These are phyloP conservation scores for Syngnathoides biaculeatus DNA, from an alignment of 2,113 vertebrate genomes.

Conservation along the genomic window DNA sequence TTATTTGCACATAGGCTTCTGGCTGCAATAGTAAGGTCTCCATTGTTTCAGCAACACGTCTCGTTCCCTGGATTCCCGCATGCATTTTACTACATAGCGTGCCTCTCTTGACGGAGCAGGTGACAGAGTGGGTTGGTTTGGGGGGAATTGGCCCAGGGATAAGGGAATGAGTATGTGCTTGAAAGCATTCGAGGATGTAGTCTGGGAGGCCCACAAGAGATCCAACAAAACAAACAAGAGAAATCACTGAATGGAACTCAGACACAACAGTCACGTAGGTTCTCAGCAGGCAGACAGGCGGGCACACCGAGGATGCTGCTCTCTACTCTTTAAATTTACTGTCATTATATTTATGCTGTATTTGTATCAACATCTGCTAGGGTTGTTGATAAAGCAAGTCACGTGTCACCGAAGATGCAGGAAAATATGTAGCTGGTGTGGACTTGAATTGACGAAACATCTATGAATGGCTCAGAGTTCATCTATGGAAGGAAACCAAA, in stretches of 20 bases:
- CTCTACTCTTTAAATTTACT: background rate
- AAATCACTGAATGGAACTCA: constrained; percentile 48
- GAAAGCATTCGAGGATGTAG: constrained; percentile 42
- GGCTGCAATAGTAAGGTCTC: background rate
- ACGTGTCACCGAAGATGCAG: background rate
- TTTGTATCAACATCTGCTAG: constrained; percentile 11
- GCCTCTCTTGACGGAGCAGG: constrained; percentile 11
- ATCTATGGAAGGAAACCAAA: background rate
- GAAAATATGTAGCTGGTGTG: background rate
- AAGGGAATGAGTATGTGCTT: constrained; percentile 5
- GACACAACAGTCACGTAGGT: constrained; percentile 56
- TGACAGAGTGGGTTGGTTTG: constrained; percentile 11
- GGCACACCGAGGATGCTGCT: background rate
- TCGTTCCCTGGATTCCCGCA: constrained; percentile 31
- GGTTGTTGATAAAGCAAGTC: background rate
- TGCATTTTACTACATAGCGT: constrained; percentile 26
- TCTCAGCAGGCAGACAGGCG: constrained; percentile 24
- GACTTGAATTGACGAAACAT: background rate
- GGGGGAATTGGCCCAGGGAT: constrained; percentile 1
- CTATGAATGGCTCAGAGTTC: background rate
- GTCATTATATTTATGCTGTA: constrained; percentile 1
- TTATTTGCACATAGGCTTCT: background rate
- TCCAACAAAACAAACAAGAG: constrained; percentile 56
- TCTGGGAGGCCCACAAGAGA: constrained; percentile 39
- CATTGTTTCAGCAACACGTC: constrained; percentile 40